Percentiles rank a stretch among this genome's conserved stretches.
Conservation (phyloP, 2,888 invertebrate genomes). For the Tenthredo scrophulariae region DNA sequence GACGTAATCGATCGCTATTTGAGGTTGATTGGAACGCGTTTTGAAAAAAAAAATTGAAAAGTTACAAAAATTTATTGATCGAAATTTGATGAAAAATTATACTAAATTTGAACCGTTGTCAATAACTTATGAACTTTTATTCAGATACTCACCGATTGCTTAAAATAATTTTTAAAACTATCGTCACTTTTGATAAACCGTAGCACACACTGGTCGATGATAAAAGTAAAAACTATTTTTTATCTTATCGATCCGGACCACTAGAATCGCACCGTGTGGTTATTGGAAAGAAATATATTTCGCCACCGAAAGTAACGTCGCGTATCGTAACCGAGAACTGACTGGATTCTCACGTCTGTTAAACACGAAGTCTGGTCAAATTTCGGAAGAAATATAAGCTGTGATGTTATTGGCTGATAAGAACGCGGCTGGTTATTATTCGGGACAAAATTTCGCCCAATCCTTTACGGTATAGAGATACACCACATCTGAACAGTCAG, state of each 20-base stretch:
- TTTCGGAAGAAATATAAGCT: background rate
- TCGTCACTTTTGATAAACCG: background rate
- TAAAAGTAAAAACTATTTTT: background rate
- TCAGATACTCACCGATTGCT: background rate
- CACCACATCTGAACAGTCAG: background rate
- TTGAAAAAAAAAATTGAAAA: background rate
- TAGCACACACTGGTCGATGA: background rate
- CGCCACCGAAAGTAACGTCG: constrained; percentile 54
- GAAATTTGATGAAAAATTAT: background rate
- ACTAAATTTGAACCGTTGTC: background rate
- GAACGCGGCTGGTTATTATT: background rate
- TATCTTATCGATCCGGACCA: background rate
- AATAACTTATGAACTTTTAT: background rate
- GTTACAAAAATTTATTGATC: background rate
- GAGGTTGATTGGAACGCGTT: background rate
- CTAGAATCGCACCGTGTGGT: background rate
- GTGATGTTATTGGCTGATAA: constrained; percentile 40
- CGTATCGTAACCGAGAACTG: constrained; percentile 57
- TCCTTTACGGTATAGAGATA: background rate
- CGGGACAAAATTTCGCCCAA: background rate
- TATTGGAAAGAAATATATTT: constrained; percentile 16
- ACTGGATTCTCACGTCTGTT: constrained; percentile 24
- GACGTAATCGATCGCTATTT: background rate
- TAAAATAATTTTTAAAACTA: background rate
- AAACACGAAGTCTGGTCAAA: constrained; percentile 39